Evolutionary conservation across 2,888 invertebrate genomes (phyloP).

Genomic region (Patella depressa): DNA sequence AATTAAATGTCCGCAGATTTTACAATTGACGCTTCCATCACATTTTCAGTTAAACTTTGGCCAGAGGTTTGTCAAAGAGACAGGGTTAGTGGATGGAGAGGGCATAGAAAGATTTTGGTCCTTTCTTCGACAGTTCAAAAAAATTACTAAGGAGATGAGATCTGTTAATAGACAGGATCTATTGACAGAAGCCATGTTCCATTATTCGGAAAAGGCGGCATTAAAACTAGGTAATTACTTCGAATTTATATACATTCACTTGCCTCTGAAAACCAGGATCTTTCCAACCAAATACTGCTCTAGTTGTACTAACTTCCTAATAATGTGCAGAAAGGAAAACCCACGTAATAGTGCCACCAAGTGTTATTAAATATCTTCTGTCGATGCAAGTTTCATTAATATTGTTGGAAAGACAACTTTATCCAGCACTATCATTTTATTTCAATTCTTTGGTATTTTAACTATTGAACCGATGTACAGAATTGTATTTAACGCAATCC

Average conservation of each 20-base stretch:
- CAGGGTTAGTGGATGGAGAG: constrained; percentile 13
- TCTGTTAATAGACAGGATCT: constrained; percentile 9
- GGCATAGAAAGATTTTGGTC: constrained; percentile 12
- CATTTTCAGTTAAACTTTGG: constrained; percentile 12
- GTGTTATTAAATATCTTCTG: too few relatives aligned
- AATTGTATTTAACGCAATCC: too few relatives aligned
- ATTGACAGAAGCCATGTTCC: constrained; percentile 5
- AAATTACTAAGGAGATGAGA: constrained; percentile 10
- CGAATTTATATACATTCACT: not conserved
- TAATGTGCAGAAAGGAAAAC: too few relatives aligned
- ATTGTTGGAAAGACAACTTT: too few relatives aligned
- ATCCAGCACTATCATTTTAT: too few relatives aligned
- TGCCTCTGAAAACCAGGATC: not conserved
- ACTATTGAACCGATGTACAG: too few relatives aligned
- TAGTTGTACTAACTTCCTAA: not conserved
- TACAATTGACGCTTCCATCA: too few relatives aligned
- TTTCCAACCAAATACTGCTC: not conserved
- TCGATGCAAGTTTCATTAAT: too few relatives aligned
- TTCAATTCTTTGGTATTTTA: too few relatives aligned
- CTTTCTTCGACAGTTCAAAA: not conserved
- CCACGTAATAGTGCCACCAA: too few relatives aligned
- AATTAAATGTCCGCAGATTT: too few relatives aligned
- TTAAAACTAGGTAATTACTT: not conserved
- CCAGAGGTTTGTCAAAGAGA: not conserved
- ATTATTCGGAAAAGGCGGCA: not conserved